Conservation (phyloP, 2,113 vertebrate species). For the Spheniscus mendiculus region DNA sequence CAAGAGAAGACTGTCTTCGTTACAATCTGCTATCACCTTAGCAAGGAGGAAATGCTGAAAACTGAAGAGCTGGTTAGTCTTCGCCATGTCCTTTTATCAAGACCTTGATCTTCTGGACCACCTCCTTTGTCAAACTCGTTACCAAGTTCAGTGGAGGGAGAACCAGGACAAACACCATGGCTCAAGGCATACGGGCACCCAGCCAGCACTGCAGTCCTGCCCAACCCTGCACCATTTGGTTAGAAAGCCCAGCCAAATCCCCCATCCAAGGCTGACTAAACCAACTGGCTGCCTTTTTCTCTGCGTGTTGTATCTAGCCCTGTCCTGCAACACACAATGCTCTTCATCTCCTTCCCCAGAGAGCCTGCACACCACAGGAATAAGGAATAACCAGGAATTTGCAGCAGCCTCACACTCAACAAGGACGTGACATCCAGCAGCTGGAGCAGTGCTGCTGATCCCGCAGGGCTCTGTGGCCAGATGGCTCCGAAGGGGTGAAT, state of each 20-base stretch:
- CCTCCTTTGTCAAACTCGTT: background rate
- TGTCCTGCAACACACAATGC: background rate
- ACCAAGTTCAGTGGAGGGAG: background rate
- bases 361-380: background rate
- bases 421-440: background rate
- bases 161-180: background rate
- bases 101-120: background rate
- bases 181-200: too few relatives aligned
- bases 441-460: background rate
- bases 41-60: background rate
- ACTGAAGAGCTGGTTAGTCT: background rate
- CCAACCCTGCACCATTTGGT: accelerated
- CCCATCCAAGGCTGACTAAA: background rate
- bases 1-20: background rate
- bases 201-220: background rate
- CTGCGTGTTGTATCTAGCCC: background rate
- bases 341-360: background rate
- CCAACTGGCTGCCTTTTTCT: background rate
- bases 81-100: background rate
- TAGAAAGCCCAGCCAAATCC: background rate
- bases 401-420: background rate
- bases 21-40: background rate
- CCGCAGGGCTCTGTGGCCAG: background rate
- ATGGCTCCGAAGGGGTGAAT: background rate
- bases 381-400: background rate